Evolutionary conservation across 2,797 vertebrate genomes (phyloP).

Genomic region (Harpagifer antarcticus): DNA sequence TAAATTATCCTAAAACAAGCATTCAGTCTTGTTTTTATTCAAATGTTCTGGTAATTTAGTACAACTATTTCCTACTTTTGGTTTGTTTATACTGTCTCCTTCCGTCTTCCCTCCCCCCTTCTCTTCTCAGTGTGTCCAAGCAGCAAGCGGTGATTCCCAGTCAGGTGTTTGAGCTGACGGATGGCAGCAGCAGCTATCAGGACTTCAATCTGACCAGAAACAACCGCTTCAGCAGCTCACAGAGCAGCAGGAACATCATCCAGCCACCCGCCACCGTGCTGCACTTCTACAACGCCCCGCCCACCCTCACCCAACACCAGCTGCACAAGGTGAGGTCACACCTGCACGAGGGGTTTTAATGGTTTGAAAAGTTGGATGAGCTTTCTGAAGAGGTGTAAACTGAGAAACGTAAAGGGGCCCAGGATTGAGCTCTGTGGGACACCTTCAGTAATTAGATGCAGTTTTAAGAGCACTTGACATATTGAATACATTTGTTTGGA

Average conservation of each 20-base stretch:
- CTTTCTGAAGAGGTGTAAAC: not conserved
- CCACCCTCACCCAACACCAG: conserved; percentile 90
- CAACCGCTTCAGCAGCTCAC: conserved; percentile 93
- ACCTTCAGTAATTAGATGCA: not conserved
- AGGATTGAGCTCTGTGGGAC: conserved; percentile 20
- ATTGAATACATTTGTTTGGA: not conserved
- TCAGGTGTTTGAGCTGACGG: conserved; percentile 93
- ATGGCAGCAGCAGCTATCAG: conserved; percentile 94
- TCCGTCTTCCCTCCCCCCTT: too few species aligned
- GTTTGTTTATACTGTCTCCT: not conserved
- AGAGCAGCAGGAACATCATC: conserved; percentile 95
- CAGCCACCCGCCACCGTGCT: conserved; percentile 93
- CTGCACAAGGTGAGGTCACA: conserved; percentile 83
- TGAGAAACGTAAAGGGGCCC: not conserved
- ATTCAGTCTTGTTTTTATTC: too few species aligned
- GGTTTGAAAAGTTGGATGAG: not conserved
- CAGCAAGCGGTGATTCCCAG: conserved; percentile 95
- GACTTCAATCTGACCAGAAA: conserved; percentile 97
- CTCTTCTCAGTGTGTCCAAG: conserved; percentile 91
- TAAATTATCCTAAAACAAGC: too few species aligned
- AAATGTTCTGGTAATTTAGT: too few species aligned
- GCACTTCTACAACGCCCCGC: conserved; percentile 95
- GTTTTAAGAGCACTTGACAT: not conserved
- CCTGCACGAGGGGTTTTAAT: not conserved
- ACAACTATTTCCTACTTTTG: not conserved